Base-by-base conservation (phyloP, 2,113 vertebrate genomes). In the Gallinago jamesoni region DNA sequence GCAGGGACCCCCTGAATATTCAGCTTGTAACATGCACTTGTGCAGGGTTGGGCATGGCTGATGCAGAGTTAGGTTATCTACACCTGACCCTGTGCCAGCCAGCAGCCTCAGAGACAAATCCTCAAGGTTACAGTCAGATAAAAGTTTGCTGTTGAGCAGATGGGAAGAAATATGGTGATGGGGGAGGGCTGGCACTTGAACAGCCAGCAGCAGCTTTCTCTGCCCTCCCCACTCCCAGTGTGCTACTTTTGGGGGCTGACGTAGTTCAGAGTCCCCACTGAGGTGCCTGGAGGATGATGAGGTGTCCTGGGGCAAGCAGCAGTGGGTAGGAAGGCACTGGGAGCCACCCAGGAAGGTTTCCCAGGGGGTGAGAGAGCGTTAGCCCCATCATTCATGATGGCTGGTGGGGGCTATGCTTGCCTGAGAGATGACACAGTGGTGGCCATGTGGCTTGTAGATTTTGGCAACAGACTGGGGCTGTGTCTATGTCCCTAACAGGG, bases 161-260 rank as follows among this genome's bases (percentile, higher is more conserved):
- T 95, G 95, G 91, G 84, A 95, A 93, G 81, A 96, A 96, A 94
- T 92, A 94, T 77, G 84, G 87, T 79, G 84, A 79, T 37, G 81
- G 84, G 92, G 94, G 78, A 96, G 88, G 88, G 92, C 66, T 84
- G 59, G 33, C 7, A 4, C 75, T 55, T 60, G 57, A 95, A 64
- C 2, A 1, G 70, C 53, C 63, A 93, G 81, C 68, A 96, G 80
- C 81, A 92, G 81, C 16, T 14, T 63, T 82, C 93, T 52, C 73
- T 86, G 55, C 43, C 50, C 50, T 60, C 41, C 52, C 37, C 0
- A 1, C n/a, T 67, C 84, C 48, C 9, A 0, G 19, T 0, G 0
- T 69, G 84, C 89, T 84, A 82, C 84, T 63, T 93, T 94, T 92
- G 69, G 45, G 24, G 45, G 39, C 37, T 79, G 55, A 94, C 79